Evolutionary conservation across 2,113 vertebrate species (phyloP).

Genomic region (Peromyscus californicus): DNA sequence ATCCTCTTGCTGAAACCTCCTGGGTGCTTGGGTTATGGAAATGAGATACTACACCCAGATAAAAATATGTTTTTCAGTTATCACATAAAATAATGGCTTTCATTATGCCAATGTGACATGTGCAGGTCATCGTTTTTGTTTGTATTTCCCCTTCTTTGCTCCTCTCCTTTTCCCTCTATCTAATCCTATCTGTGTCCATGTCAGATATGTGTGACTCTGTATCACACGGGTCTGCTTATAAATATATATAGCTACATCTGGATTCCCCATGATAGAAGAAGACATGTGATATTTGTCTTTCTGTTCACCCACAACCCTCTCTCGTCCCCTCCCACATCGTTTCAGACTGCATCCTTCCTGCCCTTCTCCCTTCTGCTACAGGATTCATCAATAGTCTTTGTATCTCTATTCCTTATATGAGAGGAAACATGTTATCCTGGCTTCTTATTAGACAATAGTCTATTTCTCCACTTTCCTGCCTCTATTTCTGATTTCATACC

Average conservation of each 20-base stretch:
- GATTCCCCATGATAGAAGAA: background rate
- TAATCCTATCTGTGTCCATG: background rate
- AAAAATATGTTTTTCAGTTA: background rate
- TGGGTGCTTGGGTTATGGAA: background rate
- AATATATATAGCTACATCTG: background rate
- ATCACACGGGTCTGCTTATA: background rate
- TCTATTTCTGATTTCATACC: constrained; percentile 47
- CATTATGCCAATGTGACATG: background rate
- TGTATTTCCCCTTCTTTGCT: background rate
- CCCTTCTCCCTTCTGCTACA: background rate
- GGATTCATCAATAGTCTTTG: background rate
- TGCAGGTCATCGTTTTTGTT: background rate
- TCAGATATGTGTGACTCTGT: background rate
- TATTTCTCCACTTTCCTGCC: background rate
- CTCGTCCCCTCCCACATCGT: background rate
- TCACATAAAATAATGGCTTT: background rate
- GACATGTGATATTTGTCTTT: background rate
- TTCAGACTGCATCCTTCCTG: background rate
- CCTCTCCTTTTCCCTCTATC: background rate
- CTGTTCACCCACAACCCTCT: too few relatives aligned
- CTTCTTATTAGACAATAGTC: constrained; percentile 4
- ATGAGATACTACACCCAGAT: background rate
- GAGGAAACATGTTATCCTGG: background rate
- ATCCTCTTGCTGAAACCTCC: background rate
- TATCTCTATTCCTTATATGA: background rate